Percentiles rank a stretch among this genome's conserved stretches.
These are phyloP conservation scores for Lepidonotus clava DNA, from an alignment of 2,888 invertebrate genomes.

Conservation along the genomic window DNA sequence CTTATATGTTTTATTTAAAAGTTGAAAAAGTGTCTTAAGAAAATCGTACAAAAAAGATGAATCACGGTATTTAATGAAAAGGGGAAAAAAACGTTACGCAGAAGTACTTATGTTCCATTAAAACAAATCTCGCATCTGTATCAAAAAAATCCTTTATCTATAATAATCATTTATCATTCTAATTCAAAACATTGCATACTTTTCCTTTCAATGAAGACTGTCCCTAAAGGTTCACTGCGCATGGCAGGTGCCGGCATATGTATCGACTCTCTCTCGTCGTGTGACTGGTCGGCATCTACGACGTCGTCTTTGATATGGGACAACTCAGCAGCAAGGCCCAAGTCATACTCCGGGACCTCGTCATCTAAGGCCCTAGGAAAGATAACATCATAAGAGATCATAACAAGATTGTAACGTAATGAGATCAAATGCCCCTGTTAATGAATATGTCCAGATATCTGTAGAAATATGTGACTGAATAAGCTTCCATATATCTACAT, in stretches of 20 bases:
- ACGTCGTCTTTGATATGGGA: constrained; percentile 61
- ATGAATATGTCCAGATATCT: neutral
- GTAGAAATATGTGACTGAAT: neutral
- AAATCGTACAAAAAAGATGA: neutral
- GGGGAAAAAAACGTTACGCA: neutral
- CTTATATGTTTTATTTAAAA: no score
- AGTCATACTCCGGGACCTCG: neutral
- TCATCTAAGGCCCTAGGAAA: neutral
- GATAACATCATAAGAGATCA: neutral
- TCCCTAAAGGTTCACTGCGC: constrained; percentile 62
- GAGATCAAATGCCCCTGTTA: neutral
- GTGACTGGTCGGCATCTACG: constrained; percentile 55
- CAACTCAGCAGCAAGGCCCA: constrained; percentile 56
- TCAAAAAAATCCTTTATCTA: no score
- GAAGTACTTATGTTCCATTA: no score
- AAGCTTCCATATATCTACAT: neutral
- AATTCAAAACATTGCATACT: constrained; percentile 57
- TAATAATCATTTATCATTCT: no score
- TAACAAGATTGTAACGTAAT: neutral
- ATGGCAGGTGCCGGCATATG: constrained; percentile 48
- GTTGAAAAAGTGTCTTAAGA: no score
- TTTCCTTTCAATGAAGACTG: constrained; percentile 63
- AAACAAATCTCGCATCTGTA: no score
- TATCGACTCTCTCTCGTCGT: constrained; percentile 29
- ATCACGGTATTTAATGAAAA: neutral